A percentile compares a stretch with the other conserved stretches of the same genome.
These are phyloP conservation scores for Callithrix jacchus DNA, from an alignment of 2,113 vertebrate genomes.

Conservation along the genomic window DNA sequence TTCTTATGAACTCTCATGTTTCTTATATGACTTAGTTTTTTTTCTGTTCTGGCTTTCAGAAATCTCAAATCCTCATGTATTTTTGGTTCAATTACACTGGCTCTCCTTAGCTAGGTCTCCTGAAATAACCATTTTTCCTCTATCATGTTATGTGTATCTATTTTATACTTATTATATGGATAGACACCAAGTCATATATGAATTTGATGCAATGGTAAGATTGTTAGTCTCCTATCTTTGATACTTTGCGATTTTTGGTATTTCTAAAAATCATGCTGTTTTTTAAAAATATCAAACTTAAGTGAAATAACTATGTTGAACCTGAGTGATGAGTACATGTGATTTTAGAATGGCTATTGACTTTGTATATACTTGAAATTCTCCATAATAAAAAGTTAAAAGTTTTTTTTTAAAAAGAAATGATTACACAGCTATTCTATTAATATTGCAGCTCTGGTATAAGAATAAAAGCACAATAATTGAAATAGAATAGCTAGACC, in stretches of 20 bases:
- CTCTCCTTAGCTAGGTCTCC: neutral
- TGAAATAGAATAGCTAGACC: neutral
- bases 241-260: neutral
- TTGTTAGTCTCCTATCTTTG: neutral
- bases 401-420: neutral
- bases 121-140: neutral
- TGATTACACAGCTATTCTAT: neutral
- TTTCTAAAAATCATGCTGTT: neutral
- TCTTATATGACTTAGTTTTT: neutral
- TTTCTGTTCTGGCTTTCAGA: conserved; percentile 17
- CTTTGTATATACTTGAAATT: neutral
- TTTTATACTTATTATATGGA: neutral
- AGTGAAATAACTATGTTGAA: neutral
- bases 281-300: neutral
- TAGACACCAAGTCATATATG: neutral
- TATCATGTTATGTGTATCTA: neutral
- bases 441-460: neutral
- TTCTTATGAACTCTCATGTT: conserved; percentile 7
- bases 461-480: neutral
- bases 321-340: neutral
- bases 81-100: neutral
- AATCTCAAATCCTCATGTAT: neutral
- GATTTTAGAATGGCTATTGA: neutral
- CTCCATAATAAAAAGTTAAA: neutral
- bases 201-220: neutral